Base-by-base conservation (phyloP, 2,113 vertebrate genomes). In the Tyto alba region DNA sequence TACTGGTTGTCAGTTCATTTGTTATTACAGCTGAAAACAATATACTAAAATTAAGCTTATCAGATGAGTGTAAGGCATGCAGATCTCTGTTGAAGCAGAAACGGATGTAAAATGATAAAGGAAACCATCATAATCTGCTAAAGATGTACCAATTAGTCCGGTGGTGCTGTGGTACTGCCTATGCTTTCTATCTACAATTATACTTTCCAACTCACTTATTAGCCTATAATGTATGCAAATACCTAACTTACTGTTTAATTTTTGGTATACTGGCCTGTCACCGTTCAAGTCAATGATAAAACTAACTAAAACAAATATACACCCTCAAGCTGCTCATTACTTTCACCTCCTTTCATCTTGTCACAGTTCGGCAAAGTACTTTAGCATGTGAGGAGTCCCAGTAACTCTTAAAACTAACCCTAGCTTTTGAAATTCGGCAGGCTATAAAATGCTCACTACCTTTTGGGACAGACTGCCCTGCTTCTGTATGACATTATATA, bases 331-430 rank as follows among this genome's bases (percentile, higher is more conserved):
- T 91, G 50, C 83, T 96, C 84, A 85, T 95, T 96, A 92, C 92
- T 96, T 96, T 96, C 86, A 59, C 91, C 66, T 82, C 62, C 89
- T 95, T 96, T 96, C 94, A 94, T 96, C 96, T 92, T 95, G 91
- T 91, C 89, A 85, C 84, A 92, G 84, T 76, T 87, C 18, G 15
- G 69, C 74, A 82, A 95, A 96, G 86, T 95, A 62, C 73, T 97
- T 96, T 76, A 89, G 78, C 81, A 77, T 82, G 89, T 92, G 92
- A 95, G 71, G 88, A 82, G 73, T 95, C 80, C 73, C 92, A 85
- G 83, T 38, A 93, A 92, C 94, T 95, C 86, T 81, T 95, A 91
- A 92, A 93, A 89, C 95, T 92, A 93, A 76, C 91, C 71, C 36
- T 76, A 59, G 29, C 87, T 94, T 94, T 95, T 93, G 93, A 93